Conservation (phyloP, 2,113 vertebrate genomes). For the Quiscalus mexicanus region DNA sequence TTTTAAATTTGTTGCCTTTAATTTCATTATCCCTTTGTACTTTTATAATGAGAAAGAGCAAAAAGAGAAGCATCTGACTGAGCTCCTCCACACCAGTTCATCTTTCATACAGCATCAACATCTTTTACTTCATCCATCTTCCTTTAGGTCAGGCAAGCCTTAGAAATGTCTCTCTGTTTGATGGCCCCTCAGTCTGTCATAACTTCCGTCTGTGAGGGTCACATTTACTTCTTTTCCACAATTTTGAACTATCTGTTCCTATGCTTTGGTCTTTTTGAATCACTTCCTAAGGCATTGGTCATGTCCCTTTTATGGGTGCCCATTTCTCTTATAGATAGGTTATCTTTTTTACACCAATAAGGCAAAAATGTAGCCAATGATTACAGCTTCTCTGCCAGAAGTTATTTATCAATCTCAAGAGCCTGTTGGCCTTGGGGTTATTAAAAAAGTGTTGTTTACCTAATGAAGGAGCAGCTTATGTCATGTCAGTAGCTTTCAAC, state of each 20-base stretch:
- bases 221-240: not conserved
- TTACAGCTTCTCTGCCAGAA: not conserved
- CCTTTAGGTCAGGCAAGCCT: not conserved
- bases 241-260: not conserved
- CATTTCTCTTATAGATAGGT: not conserved
- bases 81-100: not conserved
- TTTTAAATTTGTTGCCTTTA: constrained; percentile 1
- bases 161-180: not conserved
- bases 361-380: not conserved
- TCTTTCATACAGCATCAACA: not conserved
- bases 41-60: not conserved
- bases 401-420: not conserved
- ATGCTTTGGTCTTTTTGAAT: not conserved
- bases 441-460: not conserved
- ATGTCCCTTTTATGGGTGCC: not conserved
- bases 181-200: not conserved
- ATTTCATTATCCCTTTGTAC: constrained; percentile 3
- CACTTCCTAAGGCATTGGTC: not conserved
- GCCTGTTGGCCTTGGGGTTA: not conserved
- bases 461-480: not conserved
- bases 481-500: not conserved
- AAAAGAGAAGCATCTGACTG: not conserved
- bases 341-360: not conserved
- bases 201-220: not conserved
- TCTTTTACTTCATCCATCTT: not conserved